Evolutionary conservation across 2,888 invertebrate species (phyloP).

Genomic region (Pseudococcus longispinus): DNA sequence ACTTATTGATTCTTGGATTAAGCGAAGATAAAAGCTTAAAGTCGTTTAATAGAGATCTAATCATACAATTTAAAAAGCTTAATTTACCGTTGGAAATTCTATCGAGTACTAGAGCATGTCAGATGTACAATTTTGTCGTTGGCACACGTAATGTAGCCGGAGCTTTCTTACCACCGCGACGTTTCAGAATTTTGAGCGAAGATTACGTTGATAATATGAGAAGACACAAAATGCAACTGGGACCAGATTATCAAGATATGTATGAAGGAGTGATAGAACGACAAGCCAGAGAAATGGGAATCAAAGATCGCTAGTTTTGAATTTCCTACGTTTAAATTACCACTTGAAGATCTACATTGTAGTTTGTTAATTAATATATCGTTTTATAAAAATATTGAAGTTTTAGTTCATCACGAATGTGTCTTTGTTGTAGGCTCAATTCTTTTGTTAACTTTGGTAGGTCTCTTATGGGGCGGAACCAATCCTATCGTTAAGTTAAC

Average conservation of each 20-base stretch:
- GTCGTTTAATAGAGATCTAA: background rate
- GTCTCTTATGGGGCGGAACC: constrained; percentile 50
- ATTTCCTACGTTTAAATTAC: background rate
- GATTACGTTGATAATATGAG: background rate
- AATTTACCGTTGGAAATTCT: background rate
- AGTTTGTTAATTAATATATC: background rate
- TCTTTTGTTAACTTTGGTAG: constrained; percentile 21
- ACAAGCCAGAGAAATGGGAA: background rate
- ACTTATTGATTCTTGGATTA: constrained; percentile 14
- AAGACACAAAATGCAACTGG: background rate
- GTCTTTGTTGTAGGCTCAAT: constrained; percentile 7
- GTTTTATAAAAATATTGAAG: background rate
- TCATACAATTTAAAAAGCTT: background rate
- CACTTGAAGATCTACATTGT: background rate
- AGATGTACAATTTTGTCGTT: constrained; percentile 16
- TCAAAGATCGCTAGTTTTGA: background rate
- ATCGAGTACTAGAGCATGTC: background rate
- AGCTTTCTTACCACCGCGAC: constrained; percentile 41
- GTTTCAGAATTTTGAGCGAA: background rate
- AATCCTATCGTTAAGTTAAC: constrained; percentile 50
- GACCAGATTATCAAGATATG: background rate
- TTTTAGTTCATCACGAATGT: background rate
- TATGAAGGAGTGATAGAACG: background rate
- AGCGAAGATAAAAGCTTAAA: background rate
- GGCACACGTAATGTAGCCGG: constrained; percentile 42